A percentile compares a stretch with the other conserved stretches of the same genome.
These are phyloP conservation scores for Promerops cafer DNA, from an alignment of 2,113 vertebrate species.

Conservation along the genomic window DNA sequence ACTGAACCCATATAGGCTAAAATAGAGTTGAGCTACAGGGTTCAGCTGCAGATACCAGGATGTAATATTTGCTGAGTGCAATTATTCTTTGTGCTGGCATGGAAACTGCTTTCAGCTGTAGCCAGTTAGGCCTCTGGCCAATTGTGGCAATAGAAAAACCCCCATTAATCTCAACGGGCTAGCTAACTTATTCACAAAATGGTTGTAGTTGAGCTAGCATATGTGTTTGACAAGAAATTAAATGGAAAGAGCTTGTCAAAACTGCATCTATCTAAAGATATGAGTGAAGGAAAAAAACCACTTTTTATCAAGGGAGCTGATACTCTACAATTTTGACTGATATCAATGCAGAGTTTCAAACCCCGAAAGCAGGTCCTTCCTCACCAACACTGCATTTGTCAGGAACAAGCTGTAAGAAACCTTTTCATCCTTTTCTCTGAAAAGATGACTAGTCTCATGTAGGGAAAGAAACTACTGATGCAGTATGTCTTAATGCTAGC, in stretches of 20 bases:
- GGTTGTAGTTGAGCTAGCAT: not conserved
- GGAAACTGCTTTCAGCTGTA: constrained; percentile 2
- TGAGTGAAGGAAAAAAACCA: not conserved
- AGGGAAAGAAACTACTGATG: not conserved
- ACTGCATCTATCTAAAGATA: not conserved
- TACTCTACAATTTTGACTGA: not conserved
- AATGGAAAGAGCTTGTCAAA: not conserved
- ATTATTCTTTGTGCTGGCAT: constrained; percentile 26
- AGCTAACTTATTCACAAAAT: not conserved
- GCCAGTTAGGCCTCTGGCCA: not conserved
- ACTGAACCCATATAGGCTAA: not conserved
- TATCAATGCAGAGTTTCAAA: not conserved
- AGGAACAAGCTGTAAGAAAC: not conserved
- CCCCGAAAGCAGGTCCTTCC: not conserved
- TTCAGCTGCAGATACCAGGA: not conserved
- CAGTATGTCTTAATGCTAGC: not conserved
- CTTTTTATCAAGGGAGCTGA: not conserved
- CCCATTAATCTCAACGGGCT: not conserved
- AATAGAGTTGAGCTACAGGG: not conserved
- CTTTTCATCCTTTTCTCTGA: not conserved
- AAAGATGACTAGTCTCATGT: not conserved
- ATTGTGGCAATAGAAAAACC: not conserved
- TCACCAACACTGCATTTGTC: not conserved
- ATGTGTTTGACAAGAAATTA: not conserved
- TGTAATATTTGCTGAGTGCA: not conserved